Evolutionary conservation across 1,140 invertebrate species (phyloP).

Genomic region (Achatina immaculata): DNA sequence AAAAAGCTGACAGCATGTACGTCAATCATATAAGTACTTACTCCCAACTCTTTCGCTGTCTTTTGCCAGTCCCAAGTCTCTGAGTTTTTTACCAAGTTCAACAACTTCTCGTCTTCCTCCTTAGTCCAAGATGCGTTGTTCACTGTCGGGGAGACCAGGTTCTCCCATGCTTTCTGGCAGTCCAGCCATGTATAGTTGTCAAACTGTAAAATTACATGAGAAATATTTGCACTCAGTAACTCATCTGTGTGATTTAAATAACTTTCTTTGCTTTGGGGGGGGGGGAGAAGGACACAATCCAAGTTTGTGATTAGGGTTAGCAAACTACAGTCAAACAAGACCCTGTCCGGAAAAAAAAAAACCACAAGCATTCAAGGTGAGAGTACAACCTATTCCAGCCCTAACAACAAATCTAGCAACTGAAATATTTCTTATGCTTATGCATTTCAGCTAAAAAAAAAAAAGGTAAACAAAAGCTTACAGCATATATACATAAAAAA

Average conservation of each 20-base stretch:
- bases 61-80: conserved; percentile 58
- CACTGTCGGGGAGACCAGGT: conserved; percentile 60
- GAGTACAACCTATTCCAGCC: no score
- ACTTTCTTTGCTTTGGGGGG: background rate
- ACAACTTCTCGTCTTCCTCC: conserved; percentile 59
- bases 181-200: conserved; percentile 48
- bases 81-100: conserved; percentile 52
- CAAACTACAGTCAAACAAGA: background rate
- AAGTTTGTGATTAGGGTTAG: background rate
- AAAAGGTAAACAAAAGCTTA: no score
- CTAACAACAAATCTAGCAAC: no score
- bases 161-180: conserved; percentile 64
- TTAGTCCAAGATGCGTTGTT: conserved; percentile 57
- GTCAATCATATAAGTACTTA: no score
- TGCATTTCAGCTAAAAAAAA: no score
- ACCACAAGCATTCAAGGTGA: no score
- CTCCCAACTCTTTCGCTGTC: conserved; percentile 64
- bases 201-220: conserved; percentile 54
- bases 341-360: no score
- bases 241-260: background rate
- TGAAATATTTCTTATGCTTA: no score
- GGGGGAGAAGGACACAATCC: background rate
- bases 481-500: no score
- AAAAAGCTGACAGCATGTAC: no score
- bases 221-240: background rate